These are phyloP conservation scores for Lepus timidus DNA, from an alignment of 2,113 vertebrate species.

Conservation along the genomic window DNA sequence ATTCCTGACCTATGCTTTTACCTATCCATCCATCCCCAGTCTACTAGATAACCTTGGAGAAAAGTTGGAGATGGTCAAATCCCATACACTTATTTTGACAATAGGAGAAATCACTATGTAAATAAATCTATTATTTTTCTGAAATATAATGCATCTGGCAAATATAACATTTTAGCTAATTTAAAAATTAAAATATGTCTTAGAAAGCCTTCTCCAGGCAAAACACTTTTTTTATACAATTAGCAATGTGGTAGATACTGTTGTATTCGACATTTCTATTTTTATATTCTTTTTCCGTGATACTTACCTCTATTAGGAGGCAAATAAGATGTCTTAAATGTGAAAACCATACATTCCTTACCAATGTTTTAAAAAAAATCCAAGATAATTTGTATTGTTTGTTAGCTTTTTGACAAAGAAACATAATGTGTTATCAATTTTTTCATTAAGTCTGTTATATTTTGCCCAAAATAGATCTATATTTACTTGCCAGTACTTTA, in stretches of 20 bases:
- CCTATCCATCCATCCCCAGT: background rate
- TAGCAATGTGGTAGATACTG: background rate
- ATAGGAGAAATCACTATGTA: background rate
- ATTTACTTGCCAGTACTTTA: constrained; percentile 85
- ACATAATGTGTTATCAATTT: constrained; percentile 84
- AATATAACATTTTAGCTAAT: background rate
- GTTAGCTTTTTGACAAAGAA: constrained; percentile 78
- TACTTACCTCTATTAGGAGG: constrained; percentile 15
- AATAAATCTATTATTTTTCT: constrained; percentile 21
- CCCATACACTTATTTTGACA: constrained; percentile 81
- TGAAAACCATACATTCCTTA: constrained; percentile 58
- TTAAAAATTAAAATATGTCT: constrained; percentile 20
- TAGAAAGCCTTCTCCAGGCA: background rate
- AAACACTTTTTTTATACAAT: background rate
- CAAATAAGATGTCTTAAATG: constrained; percentile 63
- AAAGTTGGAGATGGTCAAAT: constrained; percentile 6
- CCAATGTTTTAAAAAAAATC: constrained; percentile 64
- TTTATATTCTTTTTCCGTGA: constrained; percentile 25
- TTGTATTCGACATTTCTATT: constrained; percentile 27
- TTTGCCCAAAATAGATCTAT: constrained; percentile 85
- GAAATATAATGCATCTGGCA: background rate
- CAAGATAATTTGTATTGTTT: constrained; percentile 75
- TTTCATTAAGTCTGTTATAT: constrained; percentile 83
- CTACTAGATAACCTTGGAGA: background rate
- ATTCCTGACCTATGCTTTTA: constrained; percentile 77